A percentile compares a stretch with the other conserved stretches of the same genome.
Conservation (phyloP, 2,888 invertebrate species). For the Malacosoma neustria region DNA sequence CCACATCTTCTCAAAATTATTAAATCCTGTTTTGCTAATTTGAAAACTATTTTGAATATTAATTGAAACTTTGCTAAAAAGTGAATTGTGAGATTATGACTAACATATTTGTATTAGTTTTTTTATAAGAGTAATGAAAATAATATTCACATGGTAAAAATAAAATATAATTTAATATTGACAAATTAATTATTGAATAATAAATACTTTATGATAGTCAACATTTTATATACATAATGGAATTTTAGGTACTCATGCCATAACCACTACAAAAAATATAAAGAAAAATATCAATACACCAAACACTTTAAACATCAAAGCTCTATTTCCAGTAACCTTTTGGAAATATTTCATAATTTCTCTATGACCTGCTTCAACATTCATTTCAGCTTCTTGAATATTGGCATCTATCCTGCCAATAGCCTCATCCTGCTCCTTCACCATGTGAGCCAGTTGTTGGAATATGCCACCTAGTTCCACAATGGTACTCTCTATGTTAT, state of each 20-base stretch:
- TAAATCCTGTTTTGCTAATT: too few relatives aligned
- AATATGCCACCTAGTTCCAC: constrained; percentile 99
- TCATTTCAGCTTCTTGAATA: constrained; percentile 94
- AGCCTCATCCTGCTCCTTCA: constrained; percentile 98
- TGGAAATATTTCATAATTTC: constrained; percentile 99
- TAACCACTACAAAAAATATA: constrained; percentile 97
- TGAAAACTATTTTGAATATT: too few relatives aligned
- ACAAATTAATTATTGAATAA: too few relatives aligned
- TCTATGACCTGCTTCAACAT: constrained; percentile 97
- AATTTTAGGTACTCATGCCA: constrained; percentile 82
- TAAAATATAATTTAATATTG: too few relatives aligned
- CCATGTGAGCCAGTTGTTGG: constrained; percentile 96
- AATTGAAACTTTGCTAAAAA: too few relatives aligned
- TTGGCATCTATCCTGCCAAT: constrained; percentile 98
- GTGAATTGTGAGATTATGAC: too few relatives aligned
- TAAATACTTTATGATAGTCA: too few relatives aligned
- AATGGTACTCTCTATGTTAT: constrained; percentile 98
- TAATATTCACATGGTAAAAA: too few relatives aligned
- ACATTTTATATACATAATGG: too few relatives aligned
- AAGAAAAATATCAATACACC: constrained; percentile 99
- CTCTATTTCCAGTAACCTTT: constrained; percentile 96
- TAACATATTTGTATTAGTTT: too few relatives aligned
- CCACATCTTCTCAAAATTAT: too few relatives aligned
- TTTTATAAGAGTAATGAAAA: too few relatives aligned
- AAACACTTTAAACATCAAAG: constrained; percentile 99